phyloP scores from a whole-genome alignment of 2,888 invertebrate species.

The Andrena minutula region DNA sequence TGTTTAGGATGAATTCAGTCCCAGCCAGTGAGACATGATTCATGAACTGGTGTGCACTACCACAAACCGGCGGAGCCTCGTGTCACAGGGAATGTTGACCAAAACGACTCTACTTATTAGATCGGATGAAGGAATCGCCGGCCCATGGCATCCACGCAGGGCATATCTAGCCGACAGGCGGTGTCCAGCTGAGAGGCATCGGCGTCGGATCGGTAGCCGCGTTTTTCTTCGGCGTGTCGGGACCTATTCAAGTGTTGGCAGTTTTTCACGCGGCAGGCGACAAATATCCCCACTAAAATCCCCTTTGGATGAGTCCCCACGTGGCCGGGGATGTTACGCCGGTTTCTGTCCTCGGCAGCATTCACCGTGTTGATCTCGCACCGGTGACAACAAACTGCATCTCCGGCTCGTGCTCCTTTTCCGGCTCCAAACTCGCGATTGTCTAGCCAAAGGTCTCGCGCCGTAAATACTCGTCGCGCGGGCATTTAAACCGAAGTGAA shows the following conservation, averaged over 20 bases:
- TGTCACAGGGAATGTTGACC: not conserved
- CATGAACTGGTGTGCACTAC: not conserved
- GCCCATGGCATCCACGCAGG: slow-evolving; percentile 44
- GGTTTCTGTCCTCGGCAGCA: slow-evolving; percentile 71
- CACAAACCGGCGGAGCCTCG: not conserved
- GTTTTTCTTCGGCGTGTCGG: slow-evolving; percentile 79
- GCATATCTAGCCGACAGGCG: slow-evolving; percentile 67
- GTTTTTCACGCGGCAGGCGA: slow-evolving; percentile 80
- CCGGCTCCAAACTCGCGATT: slow-evolving; percentile 5
- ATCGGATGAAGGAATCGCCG: slow-evolving; percentile 29
- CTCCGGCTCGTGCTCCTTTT: slow-evolving; percentile 27
- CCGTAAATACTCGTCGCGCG: not conserved
- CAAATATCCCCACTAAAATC: slow-evolving; percentile 79
- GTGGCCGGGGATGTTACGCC: slow-evolving; percentile 76
- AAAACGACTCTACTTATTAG: slow-evolving; percentile 8
- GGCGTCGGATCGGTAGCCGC: slow-evolving; percentile 76
- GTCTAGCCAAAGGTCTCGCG: not conserved
- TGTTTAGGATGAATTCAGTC: too few species aligned
- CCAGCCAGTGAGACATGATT: too few species aligned
- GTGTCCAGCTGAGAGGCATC: slow-evolving; percentile 74
- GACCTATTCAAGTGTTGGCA: slow-evolving; percentile 80
- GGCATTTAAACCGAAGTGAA: not conserved
- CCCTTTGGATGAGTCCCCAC: slow-evolving; percentile 79
- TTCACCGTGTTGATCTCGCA: slow-evolving; percentile 78
- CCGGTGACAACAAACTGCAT: slow-evolving; percentile 68